Evolutionary conservation across 2,888 invertebrate genomes (phyloP).

Genomic region (Unio delphinus): DNA sequence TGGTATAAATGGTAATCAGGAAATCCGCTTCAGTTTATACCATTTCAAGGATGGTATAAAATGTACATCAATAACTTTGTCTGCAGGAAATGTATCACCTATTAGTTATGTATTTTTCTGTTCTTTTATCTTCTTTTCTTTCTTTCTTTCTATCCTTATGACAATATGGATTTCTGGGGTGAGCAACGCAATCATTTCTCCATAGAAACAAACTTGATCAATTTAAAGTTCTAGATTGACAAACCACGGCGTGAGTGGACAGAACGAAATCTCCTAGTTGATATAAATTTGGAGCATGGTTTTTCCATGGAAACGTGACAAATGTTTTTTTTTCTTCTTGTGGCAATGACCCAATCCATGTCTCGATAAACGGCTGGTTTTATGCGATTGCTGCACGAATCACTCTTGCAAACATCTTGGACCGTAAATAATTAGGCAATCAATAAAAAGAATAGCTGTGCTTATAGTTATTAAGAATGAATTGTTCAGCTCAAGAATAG

Average conservation of each 20-base stretch:
- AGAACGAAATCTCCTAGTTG: slow-evolving; percentile 65
- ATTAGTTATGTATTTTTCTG: slow-evolving; percentile 66
- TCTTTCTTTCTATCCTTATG: too few species aligned
- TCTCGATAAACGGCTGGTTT: slow-evolving; percentile 39
- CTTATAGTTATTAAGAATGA: slow-evolving; percentile 49
- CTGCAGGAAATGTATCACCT: slow-evolving; percentile 33
- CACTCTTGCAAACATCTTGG: slow-evolving; percentile 58
- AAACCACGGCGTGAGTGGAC: slow-evolving; percentile 30
- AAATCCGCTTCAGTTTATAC: slow-evolving; percentile 58
- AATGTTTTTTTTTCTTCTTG: slow-evolving; percentile 60
- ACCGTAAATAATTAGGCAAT: slow-evolving; percentile 66
- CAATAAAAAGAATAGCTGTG: slow-evolving; percentile 60
- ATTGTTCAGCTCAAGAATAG: slow-evolving; percentile 64
- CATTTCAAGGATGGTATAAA: slow-evolving; percentile 49
- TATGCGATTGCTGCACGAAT: slow-evolving; percentile 44
- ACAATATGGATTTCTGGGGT: slow-evolving; percentile 63
- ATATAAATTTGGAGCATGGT: slow-evolving; percentile 53
- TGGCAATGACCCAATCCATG: slow-evolving; percentile 58
- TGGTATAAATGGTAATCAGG: neutral
- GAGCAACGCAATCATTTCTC: slow-evolving; percentile 67
- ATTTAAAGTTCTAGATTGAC: slow-evolving; percentile 28
- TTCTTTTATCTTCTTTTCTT: slow-evolving; percentile 59
- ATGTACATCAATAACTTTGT: slow-evolving; percentile 52
- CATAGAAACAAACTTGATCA: slow-evolving; percentile 61
- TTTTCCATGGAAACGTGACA: slow-evolving; percentile 50